Base-by-base conservation (phyloP, 2,888 invertebrate genomes). In the Sepiola atlantica region DNA sequence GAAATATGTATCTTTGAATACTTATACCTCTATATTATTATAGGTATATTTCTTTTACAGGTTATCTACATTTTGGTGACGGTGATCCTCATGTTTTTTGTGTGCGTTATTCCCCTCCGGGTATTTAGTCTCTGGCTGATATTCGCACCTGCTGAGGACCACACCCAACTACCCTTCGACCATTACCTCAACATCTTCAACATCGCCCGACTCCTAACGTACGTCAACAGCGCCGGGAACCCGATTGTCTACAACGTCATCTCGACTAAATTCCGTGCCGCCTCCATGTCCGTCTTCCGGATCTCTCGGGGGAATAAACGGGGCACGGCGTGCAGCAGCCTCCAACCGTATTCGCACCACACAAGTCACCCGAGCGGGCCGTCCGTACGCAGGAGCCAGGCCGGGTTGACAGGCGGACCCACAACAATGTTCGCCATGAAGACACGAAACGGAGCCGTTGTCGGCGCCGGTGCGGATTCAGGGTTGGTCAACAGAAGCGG, bases 201-300 rank as follows among this genome's bases (percentile, higher is more conserved):
- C 97, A 98, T 99, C 97, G 98, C 98, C 97, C 98, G 99, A 95
- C 95, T 96, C 21, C 95, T 99, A 98, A 97, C 98, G 95, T 99
- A 99, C 97, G 98, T 99, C 94, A 99, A 99, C 97, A 99, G 99
- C 93, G 99, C 99, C 24, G 98, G 99, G 94, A 99, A 99, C 98
- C 99, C 99, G 24, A 98, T 99, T 96, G 97, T 99, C 94, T 99
- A 99, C 97, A 99, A 99, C 97, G 98, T 99, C 94, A 98, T 99
- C 98, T 99, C 99, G 94, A 98, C 99, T 1, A 99, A 99, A 97
- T 99, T 99, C 97, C 98, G 99, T 20, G 98, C 95, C 32, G 97
- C 96, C 16, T 96, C 96, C 94, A 94, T 94, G 77, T 93, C 94
- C 8, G 94, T 95, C 61, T 92, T 95, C 35, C 61, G 93, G 0